Evolutionary conservation across 2,797 vertebrate species (phyloP), one percentile per base, ranked within the genome.

Genomic region (Phylloscopus collybita): DNA sequence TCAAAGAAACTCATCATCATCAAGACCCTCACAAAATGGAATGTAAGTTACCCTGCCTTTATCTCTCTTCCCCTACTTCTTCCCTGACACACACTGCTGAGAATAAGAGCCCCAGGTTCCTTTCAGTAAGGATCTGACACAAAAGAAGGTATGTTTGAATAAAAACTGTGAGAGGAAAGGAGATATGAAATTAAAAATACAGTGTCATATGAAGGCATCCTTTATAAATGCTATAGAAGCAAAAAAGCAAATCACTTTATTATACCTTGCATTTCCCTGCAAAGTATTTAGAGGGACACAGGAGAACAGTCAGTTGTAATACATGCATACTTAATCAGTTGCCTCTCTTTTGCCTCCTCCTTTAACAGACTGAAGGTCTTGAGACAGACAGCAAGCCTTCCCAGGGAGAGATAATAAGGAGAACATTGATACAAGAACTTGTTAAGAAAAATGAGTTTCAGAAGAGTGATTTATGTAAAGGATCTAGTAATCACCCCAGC

Each of bases 361-460:
- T 84, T 88, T 84, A 93, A 45, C 40, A 74, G 30, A 59, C 40
- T 40, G 47, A 88, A 50, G 56, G 70, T 89, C 79, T 87, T 50
- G 50, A 82, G 64, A 75, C 49, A 82, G 64, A 59, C 62, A 72
- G 47, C 38, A 69, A 71, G 54, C 23, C 51, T 92, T 88, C 23
- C 34, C 42, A 88, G 84, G 36, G 82, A 81, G 34, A 86, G 49
- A 74, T 84, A 80, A 74, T 80, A 90, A 92, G 80, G 72, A 87
- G 53, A 92, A 92, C 66, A 51, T 21, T 81, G 91, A 73, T 73
- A 66, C 44, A 85, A 94, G 53, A 91, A 93, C 66, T 92, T 79
- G 34, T 87, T 92, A 78, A 88, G 88, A 93, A 61, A 89, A 94
- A 90, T 50, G 67, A 89, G 42, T 93, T 96, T 96, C 75, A 74